phyloP scores from a whole-genome alignment of 2,113 vertebrate species.

The Oreochromis aureus region DNA sequence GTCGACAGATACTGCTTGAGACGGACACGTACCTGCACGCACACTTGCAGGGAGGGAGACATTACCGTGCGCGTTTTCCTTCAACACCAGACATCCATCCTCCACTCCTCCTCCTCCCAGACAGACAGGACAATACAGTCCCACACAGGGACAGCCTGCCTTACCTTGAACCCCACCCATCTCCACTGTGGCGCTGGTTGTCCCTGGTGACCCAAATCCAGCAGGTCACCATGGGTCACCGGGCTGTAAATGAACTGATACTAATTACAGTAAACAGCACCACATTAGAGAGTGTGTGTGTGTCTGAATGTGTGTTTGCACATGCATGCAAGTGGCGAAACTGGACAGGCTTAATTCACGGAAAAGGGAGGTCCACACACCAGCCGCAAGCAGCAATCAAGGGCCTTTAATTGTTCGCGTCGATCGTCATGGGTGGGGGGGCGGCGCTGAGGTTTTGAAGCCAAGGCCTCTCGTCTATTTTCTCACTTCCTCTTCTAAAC shows the following conservation, averaged over 20 bases:
- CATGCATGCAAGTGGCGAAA: constrained; percentile 12
- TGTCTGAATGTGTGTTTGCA: constrained; percentile 28
- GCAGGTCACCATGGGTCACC: constrained; percentile 60
- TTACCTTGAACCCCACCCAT: constrained; percentile 43
- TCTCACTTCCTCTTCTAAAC: constrained; percentile 35
- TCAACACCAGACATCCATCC: constrained; percentile 37
- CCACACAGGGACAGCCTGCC: neutral
- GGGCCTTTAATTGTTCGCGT: constrained; percentile 48
- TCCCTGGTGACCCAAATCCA: constrained; percentile 58
- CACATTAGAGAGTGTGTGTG: constrained; percentile 21
- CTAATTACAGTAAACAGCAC: constrained; percentile 70
- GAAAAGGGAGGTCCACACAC: constrained; percentile 49
- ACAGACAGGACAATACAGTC: neutral
- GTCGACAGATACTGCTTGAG: constrained; percentile 21
- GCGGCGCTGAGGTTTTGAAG: constrained; percentile 7
- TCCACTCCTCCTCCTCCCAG: neutral
- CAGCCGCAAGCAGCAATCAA: constrained; percentile 55
- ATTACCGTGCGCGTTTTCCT: neutral
- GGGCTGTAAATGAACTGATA: constrained; percentile 67
- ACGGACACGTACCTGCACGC: neutral
- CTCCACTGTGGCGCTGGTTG: constrained; percentile 29
- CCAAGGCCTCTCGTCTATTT: constrained; percentile 29
- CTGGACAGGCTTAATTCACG: constrained; percentile 49
- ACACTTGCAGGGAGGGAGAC: neutral
- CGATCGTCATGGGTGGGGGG: constrained; percentile 20